phyloP scores from a whole-genome alignment of 2,113 vertebrate species.

The Hyperopisus bebe region DNA sequence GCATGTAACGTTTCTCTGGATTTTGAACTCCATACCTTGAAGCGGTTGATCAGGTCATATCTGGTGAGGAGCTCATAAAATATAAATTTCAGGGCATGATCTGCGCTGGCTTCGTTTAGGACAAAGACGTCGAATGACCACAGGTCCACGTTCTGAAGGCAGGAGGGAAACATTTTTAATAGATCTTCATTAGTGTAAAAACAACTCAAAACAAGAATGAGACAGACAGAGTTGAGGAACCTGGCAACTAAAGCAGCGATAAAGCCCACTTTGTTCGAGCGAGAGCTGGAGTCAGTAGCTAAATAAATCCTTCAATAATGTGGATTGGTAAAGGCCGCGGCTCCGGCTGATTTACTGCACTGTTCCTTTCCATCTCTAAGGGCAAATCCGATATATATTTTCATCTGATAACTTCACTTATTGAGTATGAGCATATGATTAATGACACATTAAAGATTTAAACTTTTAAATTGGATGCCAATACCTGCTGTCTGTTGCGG shows the following conservation, averaged over 20 bases:
- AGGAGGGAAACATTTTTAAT: conserved; percentile 19
- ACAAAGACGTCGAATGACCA: conserved; percentile 97
- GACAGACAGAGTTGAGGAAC: no score
- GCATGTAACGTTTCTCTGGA: background rate
- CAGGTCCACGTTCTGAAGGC: conserved; percentile 74
- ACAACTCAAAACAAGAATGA: background rate
- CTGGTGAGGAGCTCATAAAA: conserved; percentile 92
- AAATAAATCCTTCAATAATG: background rate
- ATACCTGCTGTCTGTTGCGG: conserved; percentile 27
- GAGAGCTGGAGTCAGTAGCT: background rate
- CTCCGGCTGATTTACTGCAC: conserved; percentile 19
- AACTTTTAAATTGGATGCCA: conserved; percentile 38
- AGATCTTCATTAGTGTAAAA: background rate
- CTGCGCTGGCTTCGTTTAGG: conserved; percentile 83
- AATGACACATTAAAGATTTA: conserved; percentile 46
- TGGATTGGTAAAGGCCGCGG: no score
- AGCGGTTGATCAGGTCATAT: conserved; percentile 87
- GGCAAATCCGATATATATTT: background rate
- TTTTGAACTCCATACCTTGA: conserved; percentile 68
- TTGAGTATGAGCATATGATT: conserved; percentile 25
- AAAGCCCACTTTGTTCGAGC: background rate
- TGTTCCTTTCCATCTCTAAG: conserved; percentile 4
- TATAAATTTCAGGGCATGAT: conserved; percentile 91
- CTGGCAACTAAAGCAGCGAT: background rate
- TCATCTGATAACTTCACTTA: background rate